phyloP scores from a whole-genome alignment of 2,113 vertebrate genomes.

The Polypterus bichir region DNA sequence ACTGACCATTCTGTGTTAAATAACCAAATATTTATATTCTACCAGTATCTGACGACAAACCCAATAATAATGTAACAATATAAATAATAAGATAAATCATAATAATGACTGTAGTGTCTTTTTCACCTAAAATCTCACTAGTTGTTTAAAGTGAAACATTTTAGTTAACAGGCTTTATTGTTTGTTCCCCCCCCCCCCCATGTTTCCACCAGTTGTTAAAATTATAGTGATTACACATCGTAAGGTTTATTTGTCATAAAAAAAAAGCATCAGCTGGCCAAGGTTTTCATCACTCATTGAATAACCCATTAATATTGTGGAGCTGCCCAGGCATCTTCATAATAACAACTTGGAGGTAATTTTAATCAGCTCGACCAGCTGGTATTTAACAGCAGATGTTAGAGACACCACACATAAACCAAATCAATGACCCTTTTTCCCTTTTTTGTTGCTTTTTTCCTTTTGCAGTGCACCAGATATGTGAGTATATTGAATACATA shows the following conservation, averaged over 20 bases:
- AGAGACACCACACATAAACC: slow-evolving; percentile 72
- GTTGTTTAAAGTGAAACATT: slow-evolving; percentile 16
- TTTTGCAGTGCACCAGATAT: not conserved
- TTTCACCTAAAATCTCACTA: not conserved
- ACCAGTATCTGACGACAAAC: not conserved
- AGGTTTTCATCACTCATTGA: slow-evolving; percentile 78
- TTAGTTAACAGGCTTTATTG: slow-evolving; percentile 42
- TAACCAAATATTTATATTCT: too few species aligned
- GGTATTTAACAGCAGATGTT: slow-evolving; percentile 79
- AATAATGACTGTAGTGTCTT: not conserved
- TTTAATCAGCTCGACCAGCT: slow-evolving; percentile 83
- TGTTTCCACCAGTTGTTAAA: slow-evolving; percentile 66
- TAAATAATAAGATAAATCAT: not conserved
- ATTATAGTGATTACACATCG: slow-evolving; percentile 76
- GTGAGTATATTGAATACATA: not conserved
- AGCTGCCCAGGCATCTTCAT: slow-evolving; percentile 74
- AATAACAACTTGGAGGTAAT: slow-evolving; percentile 78
- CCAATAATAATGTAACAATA: not conserved
- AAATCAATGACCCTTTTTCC: slow-evolving; percentile 54
- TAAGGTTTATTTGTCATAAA: slow-evolving; percentile 75
- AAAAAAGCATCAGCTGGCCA: slow-evolving; percentile 71
- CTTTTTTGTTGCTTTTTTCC: not conserved
- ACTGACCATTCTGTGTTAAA: too few species aligned
- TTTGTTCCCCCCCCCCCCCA: slow-evolving; percentile 40
- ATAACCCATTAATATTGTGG: slow-evolving; percentile 81